A percentile compares a stretch with the other conserved stretches of the same genome.
These are phyloP conservation scores for Suncus etruscus DNA, from an alignment of 2,113 vertebrate genomes.

Conservation along the genomic window DNA sequence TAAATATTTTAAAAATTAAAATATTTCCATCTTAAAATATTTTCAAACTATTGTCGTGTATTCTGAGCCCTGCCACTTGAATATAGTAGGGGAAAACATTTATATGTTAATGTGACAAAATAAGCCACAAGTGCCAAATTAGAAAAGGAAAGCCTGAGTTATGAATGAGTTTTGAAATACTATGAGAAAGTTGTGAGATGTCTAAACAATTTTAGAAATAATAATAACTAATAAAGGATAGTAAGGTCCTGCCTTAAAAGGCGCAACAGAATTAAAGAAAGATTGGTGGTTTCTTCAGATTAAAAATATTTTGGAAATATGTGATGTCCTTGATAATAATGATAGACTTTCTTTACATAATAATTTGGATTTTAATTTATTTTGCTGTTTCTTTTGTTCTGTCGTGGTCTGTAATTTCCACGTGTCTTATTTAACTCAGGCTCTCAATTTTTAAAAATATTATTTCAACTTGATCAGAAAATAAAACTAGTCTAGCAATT, in stretches of 20 bases:
- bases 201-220: background rate
- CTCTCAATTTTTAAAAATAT: background rate
- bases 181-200: background rate
- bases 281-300: background rate
- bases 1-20: background rate
- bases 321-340: background rate
- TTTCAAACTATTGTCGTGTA: background rate
- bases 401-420: slow-evolving; percentile 7
- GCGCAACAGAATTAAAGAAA: background rate
- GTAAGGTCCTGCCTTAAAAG: background rate
- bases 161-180: background rate
- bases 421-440: background rate
- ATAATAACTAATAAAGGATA: background rate
- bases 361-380: background rate
- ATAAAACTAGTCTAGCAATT: background rate
- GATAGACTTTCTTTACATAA: background rate
- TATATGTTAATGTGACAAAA: background rate
- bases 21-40: background rate
- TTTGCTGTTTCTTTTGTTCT: background rate
- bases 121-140: background rate
- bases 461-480: background rate
- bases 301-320: slow-evolving; percentile 17
- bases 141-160: background rate
- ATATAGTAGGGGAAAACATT: background rate
- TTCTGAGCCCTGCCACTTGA: background rate